These are phyloP conservation scores for Petrolisthes cinctipes DNA, from an alignment of 2,888 invertebrate species.

Conservation along the genomic window DNA sequence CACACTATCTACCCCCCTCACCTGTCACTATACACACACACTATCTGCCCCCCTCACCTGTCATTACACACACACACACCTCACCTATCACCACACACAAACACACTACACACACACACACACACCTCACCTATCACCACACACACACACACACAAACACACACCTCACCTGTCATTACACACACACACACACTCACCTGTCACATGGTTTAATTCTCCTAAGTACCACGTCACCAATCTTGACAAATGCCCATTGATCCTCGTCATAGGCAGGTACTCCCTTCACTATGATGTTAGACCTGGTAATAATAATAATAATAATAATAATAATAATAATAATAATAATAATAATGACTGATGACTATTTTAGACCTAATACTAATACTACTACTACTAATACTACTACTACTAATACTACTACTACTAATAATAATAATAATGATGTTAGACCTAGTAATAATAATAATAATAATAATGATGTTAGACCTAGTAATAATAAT, in stretches of 20 bases:
- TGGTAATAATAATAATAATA: neutral
- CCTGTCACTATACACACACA: neutral
- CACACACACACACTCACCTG: slow-evolving; percentile 70
- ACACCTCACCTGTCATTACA: neutral
- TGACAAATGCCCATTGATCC: slow-evolving; percentile 80
- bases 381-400: too few relatives aligned
- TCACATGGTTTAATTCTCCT: slow-evolving; percentile 78
- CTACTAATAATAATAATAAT: too few relatives aligned
- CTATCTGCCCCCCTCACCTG: neutral
- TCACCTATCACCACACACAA: too few relatives aligned
- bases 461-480: too few relatives aligned
- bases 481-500: slow-evolving; percentile 77
- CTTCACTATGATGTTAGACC: slow-evolving; percentile 79
- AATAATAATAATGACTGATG: neutral
- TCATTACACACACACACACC: too few relatives aligned
- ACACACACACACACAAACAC: neutral
- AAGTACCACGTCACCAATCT: slow-evolving; percentile 77
- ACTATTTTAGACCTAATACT: too few relatives aligned
- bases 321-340: neutral
- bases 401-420: too few relatives aligned
- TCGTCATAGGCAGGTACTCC: slow-evolving; percentile 76
- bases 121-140: neutral
- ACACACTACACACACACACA: neutral
- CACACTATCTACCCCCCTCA: neutral
- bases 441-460: slow-evolving; percentile 78